Evolutionary conservation across 2,888 invertebrate species (phyloP).

Genomic region (Anagyrus pseudococci): DNA sequence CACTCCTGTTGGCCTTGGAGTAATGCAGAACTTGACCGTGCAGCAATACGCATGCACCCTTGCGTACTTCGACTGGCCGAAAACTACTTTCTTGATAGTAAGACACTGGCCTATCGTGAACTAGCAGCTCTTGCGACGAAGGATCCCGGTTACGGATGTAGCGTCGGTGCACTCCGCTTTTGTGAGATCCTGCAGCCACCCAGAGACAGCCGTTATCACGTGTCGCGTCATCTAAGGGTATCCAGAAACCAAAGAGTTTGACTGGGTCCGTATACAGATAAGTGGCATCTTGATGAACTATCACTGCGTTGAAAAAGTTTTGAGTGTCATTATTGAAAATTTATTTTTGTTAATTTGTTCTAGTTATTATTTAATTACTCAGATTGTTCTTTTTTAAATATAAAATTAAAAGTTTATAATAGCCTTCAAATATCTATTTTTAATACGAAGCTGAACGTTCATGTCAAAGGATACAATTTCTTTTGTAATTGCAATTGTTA

Average conservation of each 20-base stretch:
- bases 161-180: conserved; percentile 78
- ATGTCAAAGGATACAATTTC: too few species aligned
- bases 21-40: conserved; percentile 94
- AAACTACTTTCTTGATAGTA: conserved; percentile 78
- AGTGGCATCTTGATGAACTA: conserved; percentile 85
- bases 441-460: neutral
- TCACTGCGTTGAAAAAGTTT: conserved; percentile 65
- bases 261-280: conserved; percentile 87
- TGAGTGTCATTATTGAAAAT: neutral
- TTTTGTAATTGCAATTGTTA: too few species aligned
- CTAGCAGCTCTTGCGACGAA: conserved; percentile 67
- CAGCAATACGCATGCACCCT: conserved; percentile 88
- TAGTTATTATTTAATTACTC: conserved; percentile 1
- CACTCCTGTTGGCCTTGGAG: conserved; percentile 85
- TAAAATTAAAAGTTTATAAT: neutral
- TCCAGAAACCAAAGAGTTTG: conserved; percentile 89
- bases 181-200: conserved; percentile 92
- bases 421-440: conserved; percentile 1
- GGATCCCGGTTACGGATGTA: conserved; percentile 75
- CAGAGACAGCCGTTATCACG: conserved; percentile 93
- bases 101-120: conserved; percentile 74
- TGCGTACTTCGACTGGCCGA: conserved; percentile 79
- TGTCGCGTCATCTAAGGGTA: conserved; percentile 93
- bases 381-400: conserved; percentile 7
- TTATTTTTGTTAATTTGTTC: conserved; percentile 9